These are phyloP conservation scores for Tribolium madens DNA, from an alignment of 1,140 invertebrate genomes.

Conservation along the genomic window DNA sequence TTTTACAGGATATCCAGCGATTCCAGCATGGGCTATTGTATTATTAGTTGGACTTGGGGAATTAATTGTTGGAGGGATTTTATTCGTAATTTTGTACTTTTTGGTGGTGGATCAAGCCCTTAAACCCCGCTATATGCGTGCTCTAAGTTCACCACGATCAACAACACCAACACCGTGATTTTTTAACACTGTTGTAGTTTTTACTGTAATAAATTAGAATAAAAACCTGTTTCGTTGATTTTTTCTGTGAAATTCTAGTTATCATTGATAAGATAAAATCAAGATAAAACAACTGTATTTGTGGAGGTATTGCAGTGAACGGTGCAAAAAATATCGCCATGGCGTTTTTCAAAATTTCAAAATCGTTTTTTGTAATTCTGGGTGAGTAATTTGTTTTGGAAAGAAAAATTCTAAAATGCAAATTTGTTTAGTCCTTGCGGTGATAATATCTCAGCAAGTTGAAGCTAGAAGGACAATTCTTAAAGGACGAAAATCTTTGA, in stretches of 20 bases:
- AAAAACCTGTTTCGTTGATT: neutral
- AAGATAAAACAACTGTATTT: neutral
- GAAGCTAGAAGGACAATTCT: slow-evolving; percentile 82
- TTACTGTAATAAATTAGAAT: neutral
- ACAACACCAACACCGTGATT: neutral
- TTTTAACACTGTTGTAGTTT: neutral
- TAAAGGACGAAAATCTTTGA: slow-evolving; percentile 78
- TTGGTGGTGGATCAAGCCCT: slow-evolving; percentile 67
- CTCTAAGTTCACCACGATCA: neutral
- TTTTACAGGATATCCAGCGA: slow-evolving; percentile 70
- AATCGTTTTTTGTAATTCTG: neutral
- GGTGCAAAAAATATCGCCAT: neutral
- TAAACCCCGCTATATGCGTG: slow-evolving; percentile 46
- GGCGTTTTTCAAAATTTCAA: neutral
- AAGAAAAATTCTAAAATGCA: neutral
- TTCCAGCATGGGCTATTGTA: slow-evolving; percentile 81
- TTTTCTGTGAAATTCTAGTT: no score
- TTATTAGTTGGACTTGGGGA: slow-evolving; percentile 76
- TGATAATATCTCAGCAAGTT: slow-evolving; percentile 74
- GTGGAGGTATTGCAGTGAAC: neutral
- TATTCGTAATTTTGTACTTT: slow-evolving; percentile 77
- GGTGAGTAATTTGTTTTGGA: neutral
- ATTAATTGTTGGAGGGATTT: slow-evolving; percentile 73
- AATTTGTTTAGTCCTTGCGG: slow-evolving; percentile 71
- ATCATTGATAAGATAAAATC: neutral